Percentiles rank a stretch among this genome's conserved stretches.
Evolutionary conservation across 2,888 invertebrate species (phyloP).

Genomic region (Coecobrya sp.): DNA sequence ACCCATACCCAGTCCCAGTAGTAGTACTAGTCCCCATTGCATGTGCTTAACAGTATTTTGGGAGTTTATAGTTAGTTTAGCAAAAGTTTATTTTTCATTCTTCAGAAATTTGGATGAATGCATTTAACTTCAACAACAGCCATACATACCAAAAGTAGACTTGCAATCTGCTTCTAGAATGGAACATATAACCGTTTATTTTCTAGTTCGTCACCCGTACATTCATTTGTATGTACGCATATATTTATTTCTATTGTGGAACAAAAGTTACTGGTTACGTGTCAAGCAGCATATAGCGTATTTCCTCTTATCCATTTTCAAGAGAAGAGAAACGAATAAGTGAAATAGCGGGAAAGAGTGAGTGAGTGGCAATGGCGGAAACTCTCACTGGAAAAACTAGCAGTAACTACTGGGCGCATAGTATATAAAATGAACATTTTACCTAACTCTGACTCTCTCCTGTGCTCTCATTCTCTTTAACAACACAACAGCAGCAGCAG

Average conservation of each 20-base stretch:
- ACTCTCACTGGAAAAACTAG: slow-evolving; percentile 26
- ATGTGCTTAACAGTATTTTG: too few species aligned
- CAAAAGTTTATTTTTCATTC: too few species aligned
- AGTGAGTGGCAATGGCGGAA: slow-evolving; percentile 34
- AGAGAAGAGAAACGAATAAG: background rate
- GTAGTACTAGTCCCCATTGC: too few species aligned
- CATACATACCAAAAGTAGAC: too few species aligned
- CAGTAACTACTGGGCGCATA: slow-evolving; percentile 30
- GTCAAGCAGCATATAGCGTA: slow-evolving; percentile 4
- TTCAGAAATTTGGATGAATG: too few species aligned
- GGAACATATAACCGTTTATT: background rate
- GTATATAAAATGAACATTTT: slow-evolving; percentile 49
- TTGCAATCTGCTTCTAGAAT: too few species aligned
- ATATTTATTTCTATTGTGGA: background rate
- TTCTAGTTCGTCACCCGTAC: background rate
- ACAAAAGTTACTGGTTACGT: slow-evolving; percentile 13
- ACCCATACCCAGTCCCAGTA: too few species aligned
- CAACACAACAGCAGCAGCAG: background rate
- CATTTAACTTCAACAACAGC: too few species aligned
- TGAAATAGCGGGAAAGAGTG: background rate
- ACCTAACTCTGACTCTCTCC: slow-evolving; percentile 9
- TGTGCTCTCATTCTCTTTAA: background rate
- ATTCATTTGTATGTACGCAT: slow-evolving; percentile 48
- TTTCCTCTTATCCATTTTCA: slow-evolving; percentile 3
- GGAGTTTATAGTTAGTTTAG: too few species aligned